Percentiles rank a stretch among this genome's conserved stretches.
Conservation (phyloP, 2,113 vertebrate genomes). For the Bambusicola thoracicus region DNA sequence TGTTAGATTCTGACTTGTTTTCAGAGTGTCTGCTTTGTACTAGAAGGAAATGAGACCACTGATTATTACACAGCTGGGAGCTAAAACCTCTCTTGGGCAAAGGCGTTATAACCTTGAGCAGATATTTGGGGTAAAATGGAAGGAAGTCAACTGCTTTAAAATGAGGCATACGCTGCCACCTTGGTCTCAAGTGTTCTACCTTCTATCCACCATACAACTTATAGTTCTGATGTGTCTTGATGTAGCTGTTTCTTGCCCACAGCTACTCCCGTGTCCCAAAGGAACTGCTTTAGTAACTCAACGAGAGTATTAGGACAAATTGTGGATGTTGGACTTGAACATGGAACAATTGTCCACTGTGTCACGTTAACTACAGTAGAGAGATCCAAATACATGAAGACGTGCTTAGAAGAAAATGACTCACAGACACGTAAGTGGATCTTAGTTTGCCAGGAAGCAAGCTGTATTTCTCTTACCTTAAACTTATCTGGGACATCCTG, state of each 20-base stretch:
- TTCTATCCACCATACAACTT: neutral
- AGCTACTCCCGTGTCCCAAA: neutral
- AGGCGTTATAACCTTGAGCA: rapidly evolving
- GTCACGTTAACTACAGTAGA: neutral
- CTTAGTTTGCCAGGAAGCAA: neutral
- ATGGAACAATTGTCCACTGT: neutral
- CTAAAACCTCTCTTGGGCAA: neutral
- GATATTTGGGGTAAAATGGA: slow-evolving; percentile 1
- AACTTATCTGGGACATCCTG: slow-evolving; percentile 94
- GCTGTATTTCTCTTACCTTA: slow-evolving; percentile 82
- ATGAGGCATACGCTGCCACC: neutral
- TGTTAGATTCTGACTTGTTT: slow-evolving; percentile 79
- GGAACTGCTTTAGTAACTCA: neutral
- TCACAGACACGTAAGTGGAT: neutral
- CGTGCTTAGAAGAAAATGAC: neutral
- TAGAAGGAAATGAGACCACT: slow-evolving; percentile 48
- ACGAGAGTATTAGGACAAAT: neutral
- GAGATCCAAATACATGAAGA: neutral
- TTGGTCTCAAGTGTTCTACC: neutral
- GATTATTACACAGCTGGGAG: neutral
- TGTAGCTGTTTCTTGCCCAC: neutral
- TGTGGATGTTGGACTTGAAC: neutral
- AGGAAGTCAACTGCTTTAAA: neutral
- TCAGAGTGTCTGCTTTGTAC: slow-evolving; percentile 95
- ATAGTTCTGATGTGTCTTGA: neutral